These are phyloP conservation scores for Esperia sulphurella DNA, from an alignment of 2,888 invertebrate species.

Conservation along the genomic window DNA sequence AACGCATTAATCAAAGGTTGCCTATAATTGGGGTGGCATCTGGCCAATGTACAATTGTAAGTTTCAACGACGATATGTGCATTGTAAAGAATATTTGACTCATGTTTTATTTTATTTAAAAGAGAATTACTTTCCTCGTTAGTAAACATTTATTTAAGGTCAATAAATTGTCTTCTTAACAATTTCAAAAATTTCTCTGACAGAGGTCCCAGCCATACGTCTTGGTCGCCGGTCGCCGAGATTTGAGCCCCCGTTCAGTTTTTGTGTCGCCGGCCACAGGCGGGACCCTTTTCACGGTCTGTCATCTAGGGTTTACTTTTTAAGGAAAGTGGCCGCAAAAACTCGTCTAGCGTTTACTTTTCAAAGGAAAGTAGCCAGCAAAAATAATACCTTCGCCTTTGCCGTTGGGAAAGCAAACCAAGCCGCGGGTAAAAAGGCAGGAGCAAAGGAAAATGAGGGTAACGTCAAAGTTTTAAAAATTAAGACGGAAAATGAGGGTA, in stretches of 20 bases:
- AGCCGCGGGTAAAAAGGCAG: not conserved
- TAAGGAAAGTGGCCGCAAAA: not conserved
- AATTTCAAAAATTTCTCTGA: not conserved
- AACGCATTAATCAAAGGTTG: no score
- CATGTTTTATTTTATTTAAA: no score
- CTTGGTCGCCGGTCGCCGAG: not conserved
- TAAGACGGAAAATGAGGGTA: not conserved
- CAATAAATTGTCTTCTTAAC: not conserved
- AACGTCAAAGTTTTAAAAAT: not conserved
- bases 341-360: not conserved
- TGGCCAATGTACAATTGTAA: no score
- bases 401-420: not conserved
- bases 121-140: no score
- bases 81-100: no score
- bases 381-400: not conserved
- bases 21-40: no score
- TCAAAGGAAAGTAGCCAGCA: not conserved
- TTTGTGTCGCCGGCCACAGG: not conserved
- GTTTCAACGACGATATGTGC: no score
- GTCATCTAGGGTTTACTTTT: not conserved
- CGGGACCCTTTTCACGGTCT: slow-evolving; percentile 3
- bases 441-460: not conserved
- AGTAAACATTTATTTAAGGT: not conserved
- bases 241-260: not conserved
- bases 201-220: not conserved